Evolutionary conservation across 2,888 invertebrate genomes (phyloP).

Genomic region (Bugulina stolonifera): DNA sequence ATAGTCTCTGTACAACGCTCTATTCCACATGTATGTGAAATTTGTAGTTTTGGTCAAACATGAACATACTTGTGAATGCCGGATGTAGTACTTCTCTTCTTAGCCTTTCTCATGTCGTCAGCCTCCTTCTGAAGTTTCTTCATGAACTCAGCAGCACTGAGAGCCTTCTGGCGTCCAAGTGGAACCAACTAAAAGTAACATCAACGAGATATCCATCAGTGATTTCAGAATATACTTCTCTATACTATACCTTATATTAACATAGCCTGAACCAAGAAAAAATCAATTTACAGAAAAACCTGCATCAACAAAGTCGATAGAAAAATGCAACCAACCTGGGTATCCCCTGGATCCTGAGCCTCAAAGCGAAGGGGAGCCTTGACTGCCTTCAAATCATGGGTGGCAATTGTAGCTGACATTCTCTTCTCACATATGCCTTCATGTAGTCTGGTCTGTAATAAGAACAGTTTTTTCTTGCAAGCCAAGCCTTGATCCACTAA

Average conservation of each 20-base stretch:
- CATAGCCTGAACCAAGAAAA: too few species aligned
- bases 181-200: slow-evolving; percentile 55
- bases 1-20: too few species aligned
- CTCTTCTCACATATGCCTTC: slow-evolving; percentile 69
- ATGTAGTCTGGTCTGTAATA: slow-evolving; percentile 61
- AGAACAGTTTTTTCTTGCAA: too few species aligned
- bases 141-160: slow-evolving; percentile 66
- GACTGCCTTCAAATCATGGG: slow-evolving; percentile 69
- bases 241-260: too few species aligned
- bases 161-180: slow-evolving; percentile 60
- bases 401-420: slow-evolving; percentile 73
- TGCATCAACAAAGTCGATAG: too few species aligned
- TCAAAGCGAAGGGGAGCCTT: slow-evolving; percentile 63
- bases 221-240: too few species aligned
- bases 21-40: too few species aligned
- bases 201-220: background rate
- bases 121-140: slow-evolving; percentile 68
- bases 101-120: slow-evolving; percentile 72
- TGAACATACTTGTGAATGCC: slow-evolving; percentile 71
- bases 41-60: too few species aligned
- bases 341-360: slow-evolving; percentile 62
- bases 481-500: too few species aligned
- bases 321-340: slow-evolving; percentile 64
- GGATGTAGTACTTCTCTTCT: slow-evolving; percentile 73
- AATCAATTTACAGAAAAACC: too few species aligned